Conservation (phyloP, 2,113 vertebrate species). For the Arizona elegans region DNA sequence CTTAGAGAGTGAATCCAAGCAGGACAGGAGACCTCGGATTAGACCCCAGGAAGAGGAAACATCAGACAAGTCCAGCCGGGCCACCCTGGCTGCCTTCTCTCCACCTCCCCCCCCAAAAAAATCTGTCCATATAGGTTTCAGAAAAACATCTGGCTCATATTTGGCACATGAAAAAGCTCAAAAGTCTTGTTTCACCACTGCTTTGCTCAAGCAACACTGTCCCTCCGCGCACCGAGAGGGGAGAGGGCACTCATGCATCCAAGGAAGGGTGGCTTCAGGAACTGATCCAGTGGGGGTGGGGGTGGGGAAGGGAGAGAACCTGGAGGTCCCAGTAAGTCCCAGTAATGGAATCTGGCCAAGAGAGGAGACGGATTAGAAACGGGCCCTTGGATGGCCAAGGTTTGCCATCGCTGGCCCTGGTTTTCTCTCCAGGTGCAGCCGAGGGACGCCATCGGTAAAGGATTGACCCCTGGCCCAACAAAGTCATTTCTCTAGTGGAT, state of each 20-base stretch:
- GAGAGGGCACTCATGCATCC: background rate
- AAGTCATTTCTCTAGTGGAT: background rate
- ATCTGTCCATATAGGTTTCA: background rate
- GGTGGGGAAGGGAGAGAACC: no score
- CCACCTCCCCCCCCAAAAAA: background rate
- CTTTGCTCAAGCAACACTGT: background rate
- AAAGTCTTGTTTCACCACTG: background rate
- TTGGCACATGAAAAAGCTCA: constrained; percentile 27
- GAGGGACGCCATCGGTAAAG: background rate
- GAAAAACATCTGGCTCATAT: constrained; percentile 10
- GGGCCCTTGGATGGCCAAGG: background rate
- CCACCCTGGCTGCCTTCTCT: background rate
- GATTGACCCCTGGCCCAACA: no score
- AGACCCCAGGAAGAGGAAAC: no score
- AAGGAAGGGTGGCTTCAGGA: background rate
- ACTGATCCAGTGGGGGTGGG: no score
- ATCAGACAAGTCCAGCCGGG: background rate
- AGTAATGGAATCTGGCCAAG: background rate
- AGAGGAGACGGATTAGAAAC: background rate
- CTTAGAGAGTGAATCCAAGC: background rate
- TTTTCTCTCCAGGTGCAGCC: background rate
- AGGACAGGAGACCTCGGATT: background rate
- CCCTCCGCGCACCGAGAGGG: background rate
- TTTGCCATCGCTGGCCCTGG: background rate
- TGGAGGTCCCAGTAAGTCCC: background rate